Percentiles rank a stretch among this genome's conserved stretches.
phyloP scores from a whole-genome alignment of 2,113 vertebrate species.

The Tragelaphus imberbis region DNA sequence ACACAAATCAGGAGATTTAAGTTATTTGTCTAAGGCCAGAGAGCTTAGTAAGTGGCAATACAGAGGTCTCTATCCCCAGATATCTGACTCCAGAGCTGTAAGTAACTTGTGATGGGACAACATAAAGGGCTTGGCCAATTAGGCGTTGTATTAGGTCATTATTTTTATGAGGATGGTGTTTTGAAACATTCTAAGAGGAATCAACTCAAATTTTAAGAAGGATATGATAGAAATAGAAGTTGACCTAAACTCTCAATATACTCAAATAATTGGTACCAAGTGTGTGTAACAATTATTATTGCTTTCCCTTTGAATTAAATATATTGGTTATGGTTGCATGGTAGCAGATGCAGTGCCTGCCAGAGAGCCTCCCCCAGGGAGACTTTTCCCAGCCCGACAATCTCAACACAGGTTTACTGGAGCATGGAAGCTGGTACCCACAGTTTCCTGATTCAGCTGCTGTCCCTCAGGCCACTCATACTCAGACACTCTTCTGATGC shows the following conservation, averaged over 20 bases:
- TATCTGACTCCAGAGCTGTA: not conserved
- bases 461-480: slow-evolving; percentile 42
- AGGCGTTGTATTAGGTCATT: not conserved
- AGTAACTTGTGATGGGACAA: not conserved
- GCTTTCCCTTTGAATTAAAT: not conserved
- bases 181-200: not conserved
- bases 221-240: not conserved
- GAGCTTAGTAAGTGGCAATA: not conserved
- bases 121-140: not conserved
- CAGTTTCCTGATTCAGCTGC: not conserved
- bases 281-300: not conserved
- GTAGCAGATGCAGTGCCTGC: too few relatives aligned
- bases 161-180: not conserved
- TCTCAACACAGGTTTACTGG: not conserved
- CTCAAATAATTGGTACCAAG: not conserved
- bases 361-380: not conserved
- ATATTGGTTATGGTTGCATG: not conserved
- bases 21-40: not conserved
- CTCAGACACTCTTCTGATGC: slow-evolving; percentile 35
- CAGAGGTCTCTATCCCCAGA: not conserved
- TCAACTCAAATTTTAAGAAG: not conserved
- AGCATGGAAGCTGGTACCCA: not conserved
- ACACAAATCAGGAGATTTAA: not conserved
- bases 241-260: not conserved
- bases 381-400: not conserved